Evolutionary conservation across 2,797 vertebrate genomes (phyloP).

Genomic region (Pyrrhura leucotis): DNA sequence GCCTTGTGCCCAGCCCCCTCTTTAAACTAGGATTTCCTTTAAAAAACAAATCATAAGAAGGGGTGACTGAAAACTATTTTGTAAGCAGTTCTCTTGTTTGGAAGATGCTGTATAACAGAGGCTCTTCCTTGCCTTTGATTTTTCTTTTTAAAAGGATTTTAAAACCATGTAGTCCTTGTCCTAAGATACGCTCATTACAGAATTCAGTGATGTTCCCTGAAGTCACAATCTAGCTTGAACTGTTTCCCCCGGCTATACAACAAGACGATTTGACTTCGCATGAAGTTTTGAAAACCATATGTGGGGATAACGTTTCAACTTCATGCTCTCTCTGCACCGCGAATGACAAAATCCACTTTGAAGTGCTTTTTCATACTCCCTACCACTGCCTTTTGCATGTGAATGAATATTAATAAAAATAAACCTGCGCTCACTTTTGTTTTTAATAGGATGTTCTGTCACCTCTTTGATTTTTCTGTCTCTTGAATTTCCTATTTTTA

Average conservation of each 20-base stretch:
- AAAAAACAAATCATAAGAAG: not conserved
- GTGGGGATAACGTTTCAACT: slow-evolving; percentile 18
- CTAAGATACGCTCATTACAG: slow-evolving; percentile 56
- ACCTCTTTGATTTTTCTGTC: not conserved
- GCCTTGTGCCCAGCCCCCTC: not conserved
- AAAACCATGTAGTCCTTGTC: slow-evolving; percentile 56
- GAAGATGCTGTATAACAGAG: not conserved
- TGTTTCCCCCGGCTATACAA: slow-evolving; percentile 44
- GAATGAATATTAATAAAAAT: slow-evolving; percentile 37
- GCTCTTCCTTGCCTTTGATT: slow-evolving; percentile 43
- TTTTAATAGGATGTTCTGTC: slow-evolving; percentile 2
- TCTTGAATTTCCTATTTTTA: slow-evolving; percentile 12
- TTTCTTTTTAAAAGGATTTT: slow-evolving; percentile 46
- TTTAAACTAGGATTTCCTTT: not conserved
- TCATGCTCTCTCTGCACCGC: slow-evolving; percentile 5
- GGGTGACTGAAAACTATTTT: not conserved
- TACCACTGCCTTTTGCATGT: not conserved
- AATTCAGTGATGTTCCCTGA: slow-evolving; percentile 54
- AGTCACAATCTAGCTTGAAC: slow-evolving; percentile 19
- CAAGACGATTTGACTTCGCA: slow-evolving; percentile 31
- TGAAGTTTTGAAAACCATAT: slow-evolving; percentile 5
- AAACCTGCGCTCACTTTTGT: not conserved
- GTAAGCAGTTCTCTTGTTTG: not conserved
- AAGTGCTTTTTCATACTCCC: slow-evolving; percentile 19
- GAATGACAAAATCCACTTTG: slow-evolving; percentile 54